phyloP scores from a whole-genome alignment of 2,888 invertebrate species.

The Caenorhabditis plicata region DNA sequence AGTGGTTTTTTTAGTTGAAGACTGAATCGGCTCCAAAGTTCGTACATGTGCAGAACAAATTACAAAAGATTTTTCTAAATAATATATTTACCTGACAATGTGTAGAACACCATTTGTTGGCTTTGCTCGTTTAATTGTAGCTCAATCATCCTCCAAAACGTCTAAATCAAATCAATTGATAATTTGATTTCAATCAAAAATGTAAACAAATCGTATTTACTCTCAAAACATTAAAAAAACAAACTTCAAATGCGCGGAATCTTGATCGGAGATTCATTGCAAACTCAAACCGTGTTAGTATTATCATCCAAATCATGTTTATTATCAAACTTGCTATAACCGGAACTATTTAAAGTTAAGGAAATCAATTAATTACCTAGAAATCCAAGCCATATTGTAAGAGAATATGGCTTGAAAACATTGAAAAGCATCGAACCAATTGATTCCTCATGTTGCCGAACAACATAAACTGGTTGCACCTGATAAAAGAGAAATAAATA shows the following conservation, averaged over 20 bases:
- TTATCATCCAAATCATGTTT: conserved; percentile 22
- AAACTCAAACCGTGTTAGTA: conserved; percentile 40
- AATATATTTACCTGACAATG: too few relatives aligned
- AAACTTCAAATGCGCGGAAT: conserved; percentile 45
- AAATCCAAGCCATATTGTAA: conserved; percentile 39
- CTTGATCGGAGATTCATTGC: conserved; percentile 27
- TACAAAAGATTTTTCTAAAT: too few relatives aligned
- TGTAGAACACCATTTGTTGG: conserved; percentile 38
- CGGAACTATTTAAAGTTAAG: background rate
- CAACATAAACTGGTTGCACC: conserved; percentile 47
- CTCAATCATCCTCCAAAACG: conserved; percentile 49
- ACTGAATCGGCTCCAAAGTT: too few relatives aligned
- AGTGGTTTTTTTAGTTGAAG: too few relatives aligned
- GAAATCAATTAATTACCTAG: conserved; percentile 10
- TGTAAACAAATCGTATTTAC: too few relatives aligned
- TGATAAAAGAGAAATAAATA: conserved; percentile 6
- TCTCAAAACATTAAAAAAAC: background rate
- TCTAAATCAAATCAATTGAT: conserved; percentile 24
- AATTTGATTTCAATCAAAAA: too few relatives aligned
- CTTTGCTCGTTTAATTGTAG: conserved; percentile 53
- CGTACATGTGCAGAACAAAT: too few relatives aligned
- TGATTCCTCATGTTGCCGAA: conserved; percentile 17
- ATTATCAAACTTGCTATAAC: conserved; percentile 28
- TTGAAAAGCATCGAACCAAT: conserved; percentile 49
- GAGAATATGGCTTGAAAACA: conserved; percentile 52